Evolutionary conservation across 2,797 vertebrate species (phyloP).

Genomic region (Lagodon rhomboides): DNA sequence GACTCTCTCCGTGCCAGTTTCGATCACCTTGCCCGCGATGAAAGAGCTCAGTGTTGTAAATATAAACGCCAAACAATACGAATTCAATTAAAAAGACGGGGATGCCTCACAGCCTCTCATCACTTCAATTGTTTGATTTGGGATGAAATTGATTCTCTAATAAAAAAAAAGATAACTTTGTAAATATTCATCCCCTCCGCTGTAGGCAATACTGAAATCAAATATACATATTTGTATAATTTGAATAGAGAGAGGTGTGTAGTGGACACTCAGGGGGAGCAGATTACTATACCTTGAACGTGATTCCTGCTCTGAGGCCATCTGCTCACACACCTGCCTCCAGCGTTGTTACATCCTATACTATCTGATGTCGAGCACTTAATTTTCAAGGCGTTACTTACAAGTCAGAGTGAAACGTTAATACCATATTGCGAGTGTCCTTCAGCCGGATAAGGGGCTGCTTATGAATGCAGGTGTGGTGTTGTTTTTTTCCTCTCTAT

Average conservation of each 20-base stretch:
- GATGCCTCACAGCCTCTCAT: conserved; percentile 17
- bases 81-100: conserved; percentile 59
- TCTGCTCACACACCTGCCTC: conserved; percentile 49
- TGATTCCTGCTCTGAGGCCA: conserved; percentile 35
- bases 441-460: conserved; percentile 52
- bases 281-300: conserved; percentile 9
- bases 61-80: conserved; percentile 66
- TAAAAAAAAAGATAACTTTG: conserved; percentile 23
- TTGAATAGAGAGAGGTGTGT: neutral
- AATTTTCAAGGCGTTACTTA: conserved; percentile 58
- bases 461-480: conserved; percentile 46
- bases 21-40: conserved; percentile 68
- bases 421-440: conserved; percentile 47
- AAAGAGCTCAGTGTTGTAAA: conserved; percentile 62
- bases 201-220: conserved; percentile 14
- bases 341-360: conserved; percentile 25
- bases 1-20: conserved; percentile 69
- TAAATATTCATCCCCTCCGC: conserved; percentile 49
- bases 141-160: conserved; percentile 55
- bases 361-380: conserved; percentile 51
- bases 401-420: conserved; percentile 52
- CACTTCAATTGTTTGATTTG: conserved; percentile 49
- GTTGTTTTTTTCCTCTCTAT: conserved; percentile 58
- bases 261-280: neutral
- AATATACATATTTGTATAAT: conserved; percentile 26